Conservation (phyloP, 2,888 invertebrate genomes). For the Drosophila koepferae region DNA sequence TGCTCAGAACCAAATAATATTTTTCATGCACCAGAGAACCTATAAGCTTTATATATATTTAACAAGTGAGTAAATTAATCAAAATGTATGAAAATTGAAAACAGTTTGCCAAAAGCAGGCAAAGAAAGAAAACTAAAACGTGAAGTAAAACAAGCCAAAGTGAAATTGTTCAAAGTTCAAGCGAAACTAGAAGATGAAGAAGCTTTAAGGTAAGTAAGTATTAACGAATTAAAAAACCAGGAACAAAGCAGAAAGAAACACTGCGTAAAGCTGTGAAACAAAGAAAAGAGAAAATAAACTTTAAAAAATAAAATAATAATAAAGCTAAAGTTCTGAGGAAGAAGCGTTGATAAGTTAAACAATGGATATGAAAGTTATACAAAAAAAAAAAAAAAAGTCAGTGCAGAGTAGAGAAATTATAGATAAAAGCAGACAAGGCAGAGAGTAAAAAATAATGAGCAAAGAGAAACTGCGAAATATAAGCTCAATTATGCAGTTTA, state of each 20-base stretch:
- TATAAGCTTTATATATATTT: not conserved
- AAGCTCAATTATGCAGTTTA: not conserved
- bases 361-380: not conserved
- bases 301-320: not conserved
- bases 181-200: not conserved
- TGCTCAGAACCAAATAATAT: not conserved
- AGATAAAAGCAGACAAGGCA: not conserved
- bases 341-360: constrained; percentile 8
- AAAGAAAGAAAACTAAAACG: not conserved
- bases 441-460: not conserved
- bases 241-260: too few species aligned
- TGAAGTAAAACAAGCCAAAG: not conserved
- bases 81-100: constrained; percentile 1
- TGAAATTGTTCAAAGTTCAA: not conserved
- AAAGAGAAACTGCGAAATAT: not conserved
- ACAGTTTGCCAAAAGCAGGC: not conserved
- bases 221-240: not conserved
- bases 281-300: not conserved
- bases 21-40: not conserved
- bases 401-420: not conserved
- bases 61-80: not conserved
- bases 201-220: not conserved
- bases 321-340: not conserved
- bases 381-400: not conserved
- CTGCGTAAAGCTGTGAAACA: not conserved